Base-by-base conservation (phyloP, 1,140 invertebrate species). In the Pseudomyrmex concolor region DNA sequence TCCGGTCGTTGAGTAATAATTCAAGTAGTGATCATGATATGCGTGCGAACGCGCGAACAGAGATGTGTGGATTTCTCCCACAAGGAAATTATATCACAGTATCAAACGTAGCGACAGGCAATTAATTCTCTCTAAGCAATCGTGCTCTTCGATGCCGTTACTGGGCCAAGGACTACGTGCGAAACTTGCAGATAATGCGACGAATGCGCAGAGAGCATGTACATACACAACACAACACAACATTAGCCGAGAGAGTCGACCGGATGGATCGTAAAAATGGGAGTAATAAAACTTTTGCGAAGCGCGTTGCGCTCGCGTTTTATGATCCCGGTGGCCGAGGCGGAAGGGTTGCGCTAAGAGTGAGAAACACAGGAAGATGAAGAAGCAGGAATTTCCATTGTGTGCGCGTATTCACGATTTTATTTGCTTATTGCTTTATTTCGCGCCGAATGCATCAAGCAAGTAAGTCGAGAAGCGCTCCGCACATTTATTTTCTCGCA, bases 381-480 rank as follows among this genome's bases (percentile, higher is more conserved):
- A 57, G 64, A 57, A 34, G 48, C 57, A 22, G 48, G 88, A 57
- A 67, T 83, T 84, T 86, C 83, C 83, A 92, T 93, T 92, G 90
- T 92, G 90, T 91, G 86, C 64, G 84, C 82, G 63, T 60, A 73
- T 55, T 64, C 68, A 82, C 86, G 89, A 92, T 92, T 92, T 92
- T 92, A 92, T 91, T 93, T 90, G 89, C 90, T 92, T 91, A 90
- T 93, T 91, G 89, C 90, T 91, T 91, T 92, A 90, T 92, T 93
- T 90, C 85, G 86, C 74, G 78, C 87, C 62, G 54, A 25, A n/a
- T 73, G 54, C 43, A 51, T 54, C 60, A 63, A 68, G 83, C 60
- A 87, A 80, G 80, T 59, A 68, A 83, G 64, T 50, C 72, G 76
- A 54, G 43, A 15, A 15, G n/a, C 10, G 12, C 5, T n/a, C 7